phyloP scores from a whole-genome alignment of 2,113 vertebrate genomes.

The Platysteira castanea region DNA sequence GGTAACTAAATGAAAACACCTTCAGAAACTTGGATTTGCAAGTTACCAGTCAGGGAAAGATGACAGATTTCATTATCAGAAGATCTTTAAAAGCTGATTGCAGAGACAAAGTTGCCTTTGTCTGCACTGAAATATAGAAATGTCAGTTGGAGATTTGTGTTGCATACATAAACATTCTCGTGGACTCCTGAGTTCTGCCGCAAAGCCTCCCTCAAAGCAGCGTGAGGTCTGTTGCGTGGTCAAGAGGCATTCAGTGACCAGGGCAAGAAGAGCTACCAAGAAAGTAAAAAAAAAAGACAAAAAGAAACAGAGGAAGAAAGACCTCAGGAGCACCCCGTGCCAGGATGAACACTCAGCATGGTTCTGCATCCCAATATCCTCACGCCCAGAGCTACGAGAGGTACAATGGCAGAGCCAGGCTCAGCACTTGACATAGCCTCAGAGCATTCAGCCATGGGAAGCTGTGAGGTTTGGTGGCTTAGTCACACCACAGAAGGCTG shows the following conservation, averaged over 20 bases:
- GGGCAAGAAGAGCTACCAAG: not conserved
- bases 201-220: not conserved
- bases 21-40: not conserved
- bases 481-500: not conserved
- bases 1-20: not conserved
- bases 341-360: accelerated
- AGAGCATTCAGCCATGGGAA: not conserved
- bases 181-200: not conserved
- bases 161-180: not conserved
- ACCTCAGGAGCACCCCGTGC: not conserved
- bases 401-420: not conserved
- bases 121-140: not conserved
- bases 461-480: not conserved
- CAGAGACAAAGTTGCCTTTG: not conserved
- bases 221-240: not conserved
- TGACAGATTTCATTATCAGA: not conserved
- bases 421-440: not conserved
- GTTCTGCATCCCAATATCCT: not conserved
- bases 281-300: not conserved
- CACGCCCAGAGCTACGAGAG: not conserved
- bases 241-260: not conserved
- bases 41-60: not conserved
- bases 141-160: not conserved
- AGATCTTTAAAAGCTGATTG: not conserved
- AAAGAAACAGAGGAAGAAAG: not conserved